Conservation (phyloP, 1,140 invertebrate genomes). For the Tetramorium simillimum region DNA sequence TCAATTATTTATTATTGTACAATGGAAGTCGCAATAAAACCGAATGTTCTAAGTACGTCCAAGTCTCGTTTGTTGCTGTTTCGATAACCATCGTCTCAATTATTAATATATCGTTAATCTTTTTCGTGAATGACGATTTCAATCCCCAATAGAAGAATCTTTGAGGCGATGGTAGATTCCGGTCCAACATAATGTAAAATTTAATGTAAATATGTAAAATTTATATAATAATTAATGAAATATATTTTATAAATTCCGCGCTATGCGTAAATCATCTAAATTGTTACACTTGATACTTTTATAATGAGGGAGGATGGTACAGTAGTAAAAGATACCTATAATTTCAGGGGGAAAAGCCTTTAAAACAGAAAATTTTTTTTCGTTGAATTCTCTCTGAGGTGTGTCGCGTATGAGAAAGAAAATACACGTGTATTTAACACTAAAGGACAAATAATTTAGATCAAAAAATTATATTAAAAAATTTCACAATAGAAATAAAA, state of each 20-base stretch:
- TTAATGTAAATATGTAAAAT: neutral
- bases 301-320: neutral
- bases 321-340: neutral
- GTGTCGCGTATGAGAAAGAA: neutral
- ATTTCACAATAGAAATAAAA: neutral
- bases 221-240: conserved; percentile 15
- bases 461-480: neutral
- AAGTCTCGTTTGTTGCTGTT: conserved; percentile 79
- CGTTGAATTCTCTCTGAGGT: conserved; percentile 1
- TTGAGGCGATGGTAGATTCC: conserved; percentile 19
- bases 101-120: conserved; percentile 10
- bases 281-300: conserved; percentile 9
- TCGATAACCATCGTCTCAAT: conserved; percentile 36
- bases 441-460: neutral
- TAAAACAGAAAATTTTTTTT: neutral
- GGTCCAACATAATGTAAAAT: neutral
- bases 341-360: neutral
- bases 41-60: conserved; percentile 79
- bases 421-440: neutral
- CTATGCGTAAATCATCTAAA: conserved; percentile 16
- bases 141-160: conserved; percentile 7
- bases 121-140: conserved; percentile 18
- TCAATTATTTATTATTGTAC: conserved; percentile 84
- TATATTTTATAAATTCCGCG: neutral
- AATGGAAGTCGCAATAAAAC: conserved; percentile 84